These are phyloP conservation scores for Lissocephala sabroskyi DNA, from an alignment of 2,888 invertebrate species.

Conservation along the genomic window DNA sequence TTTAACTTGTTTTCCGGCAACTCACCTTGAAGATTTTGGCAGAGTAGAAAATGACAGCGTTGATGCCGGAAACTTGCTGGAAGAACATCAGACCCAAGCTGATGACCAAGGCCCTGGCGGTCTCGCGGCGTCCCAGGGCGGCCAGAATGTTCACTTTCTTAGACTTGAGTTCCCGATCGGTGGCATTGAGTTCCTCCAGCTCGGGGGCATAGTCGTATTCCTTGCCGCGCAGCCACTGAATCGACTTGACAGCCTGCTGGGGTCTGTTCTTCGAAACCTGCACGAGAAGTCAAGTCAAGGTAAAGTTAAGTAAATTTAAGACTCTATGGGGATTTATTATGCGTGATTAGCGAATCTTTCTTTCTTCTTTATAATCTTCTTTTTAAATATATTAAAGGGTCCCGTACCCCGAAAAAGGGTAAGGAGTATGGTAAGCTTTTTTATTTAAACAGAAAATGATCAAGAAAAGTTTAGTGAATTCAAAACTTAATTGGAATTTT, in stretches of 20 bases:
- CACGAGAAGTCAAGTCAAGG: no score
- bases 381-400: no score
- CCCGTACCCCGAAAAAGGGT: no score
- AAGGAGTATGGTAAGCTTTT: no score
- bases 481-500: no score
- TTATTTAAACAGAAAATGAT: no score
- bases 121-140: constrained; percentile 76
- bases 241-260: constrained; percentile 79
- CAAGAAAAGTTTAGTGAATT: no score
- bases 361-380: no score
- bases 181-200: constrained; percentile 76
- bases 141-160: constrained; percentile 75
- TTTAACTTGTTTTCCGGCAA: constrained; percentile 64
- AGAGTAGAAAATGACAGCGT: constrained; percentile 87
- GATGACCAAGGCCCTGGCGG: constrained; percentile 80
- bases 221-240: constrained; percentile 83
- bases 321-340: no score
- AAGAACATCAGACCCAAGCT: constrained; percentile 89
- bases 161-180: constrained; percentile 73
- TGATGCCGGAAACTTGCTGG: constrained; percentile 90
- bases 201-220: constrained; percentile 80
- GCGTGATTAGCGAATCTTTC: no score
- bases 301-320: no score
- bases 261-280: constrained; percentile 75
- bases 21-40: constrained; percentile 82